A percentile compares a stretch with the other conserved stretches of the same genome.
These are phyloP conservation scores for Sebastolobus alascanus DNA, from an alignment of 2,797 vertebrate species.

Conservation along the genomic window DNA sequence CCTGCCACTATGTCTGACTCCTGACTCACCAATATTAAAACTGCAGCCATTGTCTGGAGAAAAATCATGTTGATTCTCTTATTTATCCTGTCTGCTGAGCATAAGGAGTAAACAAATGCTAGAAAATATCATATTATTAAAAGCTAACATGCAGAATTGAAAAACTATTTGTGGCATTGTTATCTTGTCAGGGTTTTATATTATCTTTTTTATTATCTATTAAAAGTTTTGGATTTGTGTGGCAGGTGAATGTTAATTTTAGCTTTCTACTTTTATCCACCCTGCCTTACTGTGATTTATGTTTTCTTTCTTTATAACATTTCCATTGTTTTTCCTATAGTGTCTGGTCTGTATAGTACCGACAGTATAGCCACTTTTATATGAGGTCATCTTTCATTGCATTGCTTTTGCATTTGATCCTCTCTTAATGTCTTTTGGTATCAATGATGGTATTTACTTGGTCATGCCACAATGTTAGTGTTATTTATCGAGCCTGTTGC, in stretches of 20 bases:
- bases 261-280: not conserved
- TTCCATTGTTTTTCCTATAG: not conserved
- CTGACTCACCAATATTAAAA: constrained; percentile 4
- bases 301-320: not conserved
- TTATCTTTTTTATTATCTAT: not conserved
- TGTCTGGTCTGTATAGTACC: not conserved
- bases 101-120: not conserved
- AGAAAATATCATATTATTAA: not conserved
- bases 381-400: not conserved
- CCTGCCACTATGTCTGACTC: constrained; percentile 11
- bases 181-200: not conserved
- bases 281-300: not conserved
- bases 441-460: not conserved
- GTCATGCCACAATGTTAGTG: not conserved
- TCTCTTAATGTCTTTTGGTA: not conserved
- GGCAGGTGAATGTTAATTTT: not conserved
- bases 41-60: constrained; percentile 19
- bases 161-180: not conserved
- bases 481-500: not conserved
- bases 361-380: not conserved
- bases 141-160: not conserved
- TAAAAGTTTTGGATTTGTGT: not conserved
- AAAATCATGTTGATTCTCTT: constrained; percentile 9
- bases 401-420: not conserved
- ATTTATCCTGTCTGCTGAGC: not conserved